Evolutionary conservation across 2,797 vertebrate species (phyloP), one percentile per base, ranked within the genome.

Genomic region (Etheostoma nigrum): DNA sequence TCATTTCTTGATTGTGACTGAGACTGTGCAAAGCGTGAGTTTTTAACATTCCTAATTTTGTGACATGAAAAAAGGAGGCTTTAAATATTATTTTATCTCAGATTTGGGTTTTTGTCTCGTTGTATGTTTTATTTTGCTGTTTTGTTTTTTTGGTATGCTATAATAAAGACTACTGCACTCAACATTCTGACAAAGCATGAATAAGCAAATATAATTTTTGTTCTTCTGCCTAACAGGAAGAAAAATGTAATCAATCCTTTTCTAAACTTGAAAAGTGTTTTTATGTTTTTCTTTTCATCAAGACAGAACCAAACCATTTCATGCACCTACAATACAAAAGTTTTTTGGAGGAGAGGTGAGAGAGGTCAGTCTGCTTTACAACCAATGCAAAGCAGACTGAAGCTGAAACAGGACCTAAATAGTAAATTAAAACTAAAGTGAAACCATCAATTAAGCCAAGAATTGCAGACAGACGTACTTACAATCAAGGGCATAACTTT

Each of bases 91-190:
- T 62, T 74, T 76, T 58, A 21, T 65, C 7, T 74, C 59, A 15
- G 42, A 54, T 66, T 74, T 67, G 44, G 25, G 23, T 70, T 83
- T 86, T 84, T 53, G n/a, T 54, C 23, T 86, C 79, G 69, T 59
- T 67, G 51, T 73, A 75, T 79, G 80, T 88, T 73, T 83, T 40
- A 52, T 74, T 81, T 67, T 88, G 75, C 40, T 88, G 81, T 85
- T 83, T 80, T 85, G 55, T 71, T 76, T 65, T 76, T 70, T 58
- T 83, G 55, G 16, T 77, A 70, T 86, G 70, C 68, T 83, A 93
- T 23, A 94, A 93, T 94, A 93, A 94, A 94, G 66, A 72, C 30
- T 61, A 33, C 61, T 86, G 78, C 75, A 83, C 40, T 70, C 19
- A 86, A 74, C 19, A n/a, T 60, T 67, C n/a, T 44, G 30, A 63